Evolutionary conservation across 2,888 invertebrate genomes (phyloP), one percentile per base, ranked within the genome.

Genomic region (Nineta flava): DNA sequence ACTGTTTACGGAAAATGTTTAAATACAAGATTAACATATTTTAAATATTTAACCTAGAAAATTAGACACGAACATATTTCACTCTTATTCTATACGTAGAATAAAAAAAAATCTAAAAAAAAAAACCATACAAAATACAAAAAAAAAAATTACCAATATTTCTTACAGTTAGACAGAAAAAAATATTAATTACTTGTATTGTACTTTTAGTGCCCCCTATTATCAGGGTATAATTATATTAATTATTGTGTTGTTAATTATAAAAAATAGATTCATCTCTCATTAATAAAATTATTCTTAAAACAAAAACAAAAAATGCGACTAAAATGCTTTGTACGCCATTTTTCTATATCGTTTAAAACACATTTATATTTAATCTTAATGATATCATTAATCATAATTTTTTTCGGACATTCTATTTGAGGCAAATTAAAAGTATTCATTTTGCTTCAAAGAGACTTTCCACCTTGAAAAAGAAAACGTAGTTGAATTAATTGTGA

Each of bases 201-300:
- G 15, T 16, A 17, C 15, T 44, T 44, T 44, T 44, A 44, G 44
- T 44, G 44, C 44, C 49, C 48, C 49, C 49, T 49, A 15, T 48
- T 48, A 49, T 45, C 49, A 49, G 49, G 49, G 49, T 49, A 45
- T 38, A 44, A 26, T 26, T 26, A 26, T 26, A 26, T 26, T 26
- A 26, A 26, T 43, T 26, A 44, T 49, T 49, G 49, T 49, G 49
- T 48, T 48, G 48, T 45, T 49, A 49, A 21, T 44, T 44, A 44
- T 19, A 44, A 17, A 13, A 13, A 38, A 15, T 13, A 38, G n/a
- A 38, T 12, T 15, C n/a, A 13, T 13, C 15, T 38, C 48, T 48
- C 31, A 26, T 34, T 46, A 19, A 26, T 26, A 26, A 26, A 26
- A 26, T 26, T 26, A 26, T 26, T 26, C 26, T 26, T 26, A 26